Conservation (phyloP, 2,113 vertebrate genomes). For the Ramphastos sulfuratus region DNA sequence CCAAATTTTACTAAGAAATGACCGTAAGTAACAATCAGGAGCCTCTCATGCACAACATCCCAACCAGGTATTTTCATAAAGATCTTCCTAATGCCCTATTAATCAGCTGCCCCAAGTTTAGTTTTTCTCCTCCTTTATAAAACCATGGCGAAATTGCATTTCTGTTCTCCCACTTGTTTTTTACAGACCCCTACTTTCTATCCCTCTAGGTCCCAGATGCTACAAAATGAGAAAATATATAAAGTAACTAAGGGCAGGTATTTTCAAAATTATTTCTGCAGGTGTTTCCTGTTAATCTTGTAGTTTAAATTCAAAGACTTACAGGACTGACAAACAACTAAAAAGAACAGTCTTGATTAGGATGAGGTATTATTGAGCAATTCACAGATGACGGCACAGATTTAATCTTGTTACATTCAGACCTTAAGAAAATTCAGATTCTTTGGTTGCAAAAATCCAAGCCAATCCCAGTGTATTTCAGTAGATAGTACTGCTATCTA, state of each 20-base stretch:
- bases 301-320: background rate
- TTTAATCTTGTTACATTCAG: background rate
- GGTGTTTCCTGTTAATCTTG: background rate
- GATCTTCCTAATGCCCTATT: rapidly evolving
- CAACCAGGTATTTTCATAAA: background rate
- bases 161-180: background rate
- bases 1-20: background rate
- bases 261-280: background rate
- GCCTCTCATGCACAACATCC: background rate
- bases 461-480: background rate
- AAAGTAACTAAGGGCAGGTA: background rate
- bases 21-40: background rate
- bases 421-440: background rate
- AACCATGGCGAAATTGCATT: background rate
- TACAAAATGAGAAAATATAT: background rate
- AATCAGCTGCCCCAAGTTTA: background rate
- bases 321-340: background rate
- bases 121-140: background rate
- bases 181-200: background rate
- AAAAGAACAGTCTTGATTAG: background rate
- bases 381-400: background rate
- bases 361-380: background rate
- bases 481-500: background rate
- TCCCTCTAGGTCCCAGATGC: background rate
- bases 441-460: background rate